Evolutionary conservation across 2,888 invertebrate species (phyloP).

Genomic region (Drosophila picticornis): DNA sequence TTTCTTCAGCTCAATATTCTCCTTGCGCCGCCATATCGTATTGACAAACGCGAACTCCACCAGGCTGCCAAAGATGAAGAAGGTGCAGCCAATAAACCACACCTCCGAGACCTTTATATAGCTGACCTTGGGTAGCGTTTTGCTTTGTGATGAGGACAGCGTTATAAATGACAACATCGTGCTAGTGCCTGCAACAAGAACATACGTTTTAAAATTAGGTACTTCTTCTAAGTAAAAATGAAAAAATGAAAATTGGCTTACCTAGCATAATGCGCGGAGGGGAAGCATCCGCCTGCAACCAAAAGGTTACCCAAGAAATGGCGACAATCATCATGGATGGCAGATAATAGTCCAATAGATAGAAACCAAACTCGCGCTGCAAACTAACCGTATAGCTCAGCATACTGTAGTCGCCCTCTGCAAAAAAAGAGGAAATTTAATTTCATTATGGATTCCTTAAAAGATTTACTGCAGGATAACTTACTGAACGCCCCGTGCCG

Average conservation of each 20-base stretch:
- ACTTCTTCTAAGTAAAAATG: fast-evolving
- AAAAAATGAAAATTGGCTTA: conserved; percentile 38
- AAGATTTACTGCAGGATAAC: conserved; percentile 7
- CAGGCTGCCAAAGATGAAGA: conserved; percentile 82
- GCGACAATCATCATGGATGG: conserved; percentile 84
- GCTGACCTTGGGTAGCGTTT: conserved; percentile 82
- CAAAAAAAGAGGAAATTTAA: not conserved
- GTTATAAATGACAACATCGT: conserved; percentile 83
- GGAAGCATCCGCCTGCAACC: conserved; percentile 82
- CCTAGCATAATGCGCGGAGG: conserved; percentile 83
- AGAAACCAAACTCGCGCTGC: conserved; percentile 82
- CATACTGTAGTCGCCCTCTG: conserved; percentile 80
- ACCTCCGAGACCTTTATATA: conserved; percentile 83
- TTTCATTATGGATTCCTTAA: not conserved
- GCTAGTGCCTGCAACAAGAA: conserved; percentile 72
- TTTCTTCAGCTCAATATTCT: conserved; percentile 82
- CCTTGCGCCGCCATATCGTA: conserved; percentile 83
- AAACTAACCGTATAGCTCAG: conserved; percentile 80
- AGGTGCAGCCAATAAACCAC: conserved; percentile 83
- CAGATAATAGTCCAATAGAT: conserved; percentile 81
- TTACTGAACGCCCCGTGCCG: conserved; percentile 81
- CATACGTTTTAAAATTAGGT: not conserved
- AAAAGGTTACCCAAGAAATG: conserved; percentile 83
- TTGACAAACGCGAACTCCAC: conserved; percentile 83
- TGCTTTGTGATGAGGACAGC: conserved; percentile 81